phyloP scores from a whole-genome alignment of 2,888 invertebrate genomes.

The Agrilus mali region DNA sequence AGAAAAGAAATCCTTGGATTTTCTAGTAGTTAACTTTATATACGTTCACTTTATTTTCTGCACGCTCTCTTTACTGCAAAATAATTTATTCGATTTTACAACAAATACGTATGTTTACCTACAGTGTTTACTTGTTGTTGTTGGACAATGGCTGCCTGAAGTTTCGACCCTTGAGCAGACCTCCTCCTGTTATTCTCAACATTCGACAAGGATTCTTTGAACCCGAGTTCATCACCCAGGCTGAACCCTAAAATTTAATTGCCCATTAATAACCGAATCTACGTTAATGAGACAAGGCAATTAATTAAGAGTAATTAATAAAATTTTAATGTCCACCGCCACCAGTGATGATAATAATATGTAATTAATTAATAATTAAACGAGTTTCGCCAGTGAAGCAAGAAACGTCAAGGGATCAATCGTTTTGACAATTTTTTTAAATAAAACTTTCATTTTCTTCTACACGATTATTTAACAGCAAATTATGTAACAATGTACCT shows the following conservation, averaged over 20 bases:
- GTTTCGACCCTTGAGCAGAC: conserved; percentile 28
- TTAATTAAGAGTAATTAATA: too few relatives aligned
- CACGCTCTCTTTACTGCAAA: conserved; percentile 5
- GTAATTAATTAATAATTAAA: too few relatives aligned
- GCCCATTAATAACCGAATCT: neutral
- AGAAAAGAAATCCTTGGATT: neutral
- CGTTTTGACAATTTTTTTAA: too few relatives aligned
- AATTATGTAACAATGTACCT: too few relatives aligned
- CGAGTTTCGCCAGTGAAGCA: too few relatives aligned
- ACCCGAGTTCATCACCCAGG: conserved; percentile 75
- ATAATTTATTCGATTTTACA: neutral
- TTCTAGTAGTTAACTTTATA: neutral
- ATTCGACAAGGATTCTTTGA: conserved; percentile 70
- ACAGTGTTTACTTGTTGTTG: conserved; percentile 17
- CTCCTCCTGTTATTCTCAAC: conserved; percentile 51
- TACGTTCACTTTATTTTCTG: neutral
- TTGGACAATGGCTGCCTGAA: conserved; percentile 23
- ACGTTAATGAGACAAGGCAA: too few relatives aligned
- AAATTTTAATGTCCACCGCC: too few relatives aligned
- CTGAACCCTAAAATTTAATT: conserved; percentile 56
- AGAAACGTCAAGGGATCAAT: too few relatives aligned
- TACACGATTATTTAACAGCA: too few relatives aligned
- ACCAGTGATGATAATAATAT: too few relatives aligned
- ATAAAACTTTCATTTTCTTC: too few relatives aligned
- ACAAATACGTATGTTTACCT: conserved; percentile 3